Conservation (phyloP, 2,113 vertebrate genomes). For the Corythaeola cristata region DNA sequence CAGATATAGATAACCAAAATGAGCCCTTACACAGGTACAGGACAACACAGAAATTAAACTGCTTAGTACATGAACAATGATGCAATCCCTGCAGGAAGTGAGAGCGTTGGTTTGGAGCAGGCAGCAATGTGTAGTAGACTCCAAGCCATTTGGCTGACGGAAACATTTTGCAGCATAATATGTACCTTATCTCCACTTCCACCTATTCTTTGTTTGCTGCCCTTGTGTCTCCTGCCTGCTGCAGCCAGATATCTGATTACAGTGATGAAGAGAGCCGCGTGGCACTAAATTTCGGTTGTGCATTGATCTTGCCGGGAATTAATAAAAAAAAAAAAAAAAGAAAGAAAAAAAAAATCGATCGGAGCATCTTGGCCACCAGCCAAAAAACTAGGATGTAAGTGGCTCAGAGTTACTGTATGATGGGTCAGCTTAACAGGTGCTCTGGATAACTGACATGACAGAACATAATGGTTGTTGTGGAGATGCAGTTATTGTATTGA, state of each 20-base stretch:
- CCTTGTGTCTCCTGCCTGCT: not conserved
- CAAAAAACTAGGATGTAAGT: slow-evolving; percentile 32
- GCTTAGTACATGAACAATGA: not conserved
- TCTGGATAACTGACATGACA: not conserved
- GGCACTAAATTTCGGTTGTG: slow-evolving; percentile 12
- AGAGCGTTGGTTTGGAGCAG: not conserved
- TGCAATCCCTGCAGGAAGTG: not conserved
- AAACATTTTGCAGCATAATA: not conserved
- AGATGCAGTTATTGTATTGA: slow-evolving; percentile 31
- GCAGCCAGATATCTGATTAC: slow-evolving; percentile 19
- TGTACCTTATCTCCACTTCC: not conserved
- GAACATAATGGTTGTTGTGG: slow-evolving; percentile 25
- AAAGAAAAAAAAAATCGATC: not conserved
- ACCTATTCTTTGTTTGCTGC: not conserved
- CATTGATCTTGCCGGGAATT: slow-evolving; percentile 54
- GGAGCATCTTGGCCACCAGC: not conserved
- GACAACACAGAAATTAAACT: not conserved
- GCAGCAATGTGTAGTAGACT: not conserved
- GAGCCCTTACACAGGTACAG: not conserved
- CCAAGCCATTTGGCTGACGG: not conserved
- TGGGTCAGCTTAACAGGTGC: slow-evolving; percentile 20
- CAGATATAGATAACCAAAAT: not conserved
- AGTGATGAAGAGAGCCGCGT: not conserved
- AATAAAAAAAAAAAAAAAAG: not conserved
- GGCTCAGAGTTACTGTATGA: not conserved